These are phyloP conservation scores for Phylloscopus trochilus DNA, from an alignment of 2,113 vertebrate species.

Conservation along the genomic window DNA sequence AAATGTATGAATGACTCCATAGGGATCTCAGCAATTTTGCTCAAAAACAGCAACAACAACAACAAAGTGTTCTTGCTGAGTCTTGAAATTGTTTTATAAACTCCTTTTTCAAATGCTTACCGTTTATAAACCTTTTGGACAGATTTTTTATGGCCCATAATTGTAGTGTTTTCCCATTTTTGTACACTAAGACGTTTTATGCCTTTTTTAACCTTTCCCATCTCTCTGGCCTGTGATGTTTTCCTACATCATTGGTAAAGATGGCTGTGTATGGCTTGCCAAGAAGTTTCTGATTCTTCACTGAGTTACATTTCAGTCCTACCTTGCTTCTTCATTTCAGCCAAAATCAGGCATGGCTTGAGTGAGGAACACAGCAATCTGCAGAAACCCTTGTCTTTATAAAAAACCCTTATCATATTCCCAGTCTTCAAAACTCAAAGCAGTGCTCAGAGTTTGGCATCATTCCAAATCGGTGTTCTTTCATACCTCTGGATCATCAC, in stretches of 20 bases:
- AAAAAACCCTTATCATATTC: neutral
- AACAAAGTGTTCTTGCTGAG: neutral
- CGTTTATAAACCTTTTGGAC: neutral
- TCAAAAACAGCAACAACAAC: neutral
- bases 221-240: neutral
- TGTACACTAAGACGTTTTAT: neutral
- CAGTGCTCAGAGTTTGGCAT: neutral
- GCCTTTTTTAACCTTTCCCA: neutral
- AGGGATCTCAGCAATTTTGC: neutral
- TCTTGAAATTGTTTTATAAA: neutral
- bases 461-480: neutral
- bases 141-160: neutral
- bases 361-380: neutral
- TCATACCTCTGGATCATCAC: neutral
- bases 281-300: neutral
- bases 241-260: neutral
- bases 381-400: neutral
- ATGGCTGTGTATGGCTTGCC: neutral
- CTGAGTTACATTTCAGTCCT: neutral
- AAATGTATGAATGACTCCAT: neutral
- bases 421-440: neutral
- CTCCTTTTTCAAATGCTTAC: neutral
- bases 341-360: neutral
- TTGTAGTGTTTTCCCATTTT: neutral
- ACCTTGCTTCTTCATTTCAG: neutral